phyloP scores from a whole-genome alignment of 53 echinoderm and acorn worm genomes.

The Echinarachnius parma region DNA sequence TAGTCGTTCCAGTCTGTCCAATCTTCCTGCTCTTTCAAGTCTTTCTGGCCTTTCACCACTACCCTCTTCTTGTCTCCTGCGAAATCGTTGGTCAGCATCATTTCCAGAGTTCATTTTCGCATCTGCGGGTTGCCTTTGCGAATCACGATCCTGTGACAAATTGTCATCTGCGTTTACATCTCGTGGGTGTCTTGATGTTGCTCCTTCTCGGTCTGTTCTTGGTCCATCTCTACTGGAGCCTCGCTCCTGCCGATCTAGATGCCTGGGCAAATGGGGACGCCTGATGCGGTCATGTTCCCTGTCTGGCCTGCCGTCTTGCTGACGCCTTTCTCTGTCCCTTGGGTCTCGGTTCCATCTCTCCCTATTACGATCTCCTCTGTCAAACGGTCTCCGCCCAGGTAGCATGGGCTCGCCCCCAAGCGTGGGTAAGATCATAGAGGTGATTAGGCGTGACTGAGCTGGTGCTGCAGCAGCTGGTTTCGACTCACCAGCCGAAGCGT shows the following conservation, averaged over 20 bases:
- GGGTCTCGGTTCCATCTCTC: not conserved
- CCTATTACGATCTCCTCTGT: not conserved
- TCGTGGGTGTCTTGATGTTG: not conserved
- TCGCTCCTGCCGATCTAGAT: not conserved
- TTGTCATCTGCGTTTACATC: not conserved
- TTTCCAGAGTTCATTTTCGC: no score
- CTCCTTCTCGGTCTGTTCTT: not conserved
- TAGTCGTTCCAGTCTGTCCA: no score
- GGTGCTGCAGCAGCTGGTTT: no score
- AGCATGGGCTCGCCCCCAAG: not conserved
- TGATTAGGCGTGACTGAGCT: slow-evolving; percentile 27
- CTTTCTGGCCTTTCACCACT: no score
- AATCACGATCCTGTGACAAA: no score
- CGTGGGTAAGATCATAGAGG: slow-evolving; percentile 23
- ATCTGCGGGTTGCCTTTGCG: no score
- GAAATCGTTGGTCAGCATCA: no score
- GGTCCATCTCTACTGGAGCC: not conserved
- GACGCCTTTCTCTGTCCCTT: not conserved
- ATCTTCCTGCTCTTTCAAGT: no score
- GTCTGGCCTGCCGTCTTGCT: not conserved
- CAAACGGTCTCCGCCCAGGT: not conserved
- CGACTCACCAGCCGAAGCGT: not conserved
- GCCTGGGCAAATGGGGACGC: not conserved
- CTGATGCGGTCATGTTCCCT: not conserved
- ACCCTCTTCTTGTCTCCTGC: no score